A percentile compares a stretch with the other conserved stretches of the same genome.
Evolutionary conservation across 2,797 vertebrate genomes (phyloP).

Genomic region (Lepus oiostolus): DNA sequence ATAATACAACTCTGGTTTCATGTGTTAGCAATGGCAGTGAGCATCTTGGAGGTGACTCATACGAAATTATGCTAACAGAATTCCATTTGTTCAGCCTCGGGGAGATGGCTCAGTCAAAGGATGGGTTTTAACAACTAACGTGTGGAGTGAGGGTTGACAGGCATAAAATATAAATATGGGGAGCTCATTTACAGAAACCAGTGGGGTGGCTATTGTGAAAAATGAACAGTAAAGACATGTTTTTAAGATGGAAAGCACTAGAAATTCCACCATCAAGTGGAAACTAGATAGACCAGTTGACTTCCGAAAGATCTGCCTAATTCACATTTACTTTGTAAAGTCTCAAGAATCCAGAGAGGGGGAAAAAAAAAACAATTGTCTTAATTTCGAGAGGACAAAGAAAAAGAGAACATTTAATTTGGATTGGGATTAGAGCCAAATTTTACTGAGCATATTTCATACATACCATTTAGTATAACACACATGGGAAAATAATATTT

Average conservation of each 20-base stretch:
- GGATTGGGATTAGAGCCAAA: background rate
- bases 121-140: background rate
- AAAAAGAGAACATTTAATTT: constrained; percentile 1
- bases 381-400: constrained; percentile 28
- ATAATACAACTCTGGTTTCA: background rate
- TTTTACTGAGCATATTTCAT: background rate
- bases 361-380: background rate
- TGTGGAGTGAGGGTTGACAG: background rate
- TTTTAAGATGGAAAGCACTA: background rate
- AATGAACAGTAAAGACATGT: background rate
- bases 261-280: constrained; percentile 11
- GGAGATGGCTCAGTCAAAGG: background rate
- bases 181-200: background rate
- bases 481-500: background rate
- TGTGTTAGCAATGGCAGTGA: constrained; percentile 27
- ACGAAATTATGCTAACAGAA: background rate
- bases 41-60: constrained; percentile 1
- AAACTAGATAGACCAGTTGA: background rate
- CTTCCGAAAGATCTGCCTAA: background rate
- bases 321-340: background rate
- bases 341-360: background rate
- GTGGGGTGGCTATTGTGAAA: background rate
- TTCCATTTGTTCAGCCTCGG: background rate
- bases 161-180: background rate
- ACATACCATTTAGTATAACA: background rate